phyloP scores from a whole-genome alignment of 2,888 invertebrate genomes.

The Mimumesa dahlbomi region DNA sequence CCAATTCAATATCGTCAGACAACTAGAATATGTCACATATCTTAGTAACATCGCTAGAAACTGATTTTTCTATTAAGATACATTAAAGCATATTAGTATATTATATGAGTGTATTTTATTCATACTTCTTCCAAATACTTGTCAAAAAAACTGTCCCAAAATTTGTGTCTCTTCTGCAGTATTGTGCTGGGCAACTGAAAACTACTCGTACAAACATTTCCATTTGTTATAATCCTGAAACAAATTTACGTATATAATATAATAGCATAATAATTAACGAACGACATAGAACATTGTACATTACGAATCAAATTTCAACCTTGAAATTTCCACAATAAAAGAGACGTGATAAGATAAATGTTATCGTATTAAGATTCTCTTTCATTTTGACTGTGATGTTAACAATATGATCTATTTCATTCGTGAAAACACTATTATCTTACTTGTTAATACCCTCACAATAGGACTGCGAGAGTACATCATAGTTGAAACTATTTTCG shows the following conservation, averaged over 20 bases:
- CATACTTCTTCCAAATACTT: conserved; percentile 48
- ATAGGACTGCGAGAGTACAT: conserved; percentile 52
- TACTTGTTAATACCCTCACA: conserved; percentile 55
- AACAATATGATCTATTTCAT: conserved; percentile 3
- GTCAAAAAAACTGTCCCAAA: background rate
- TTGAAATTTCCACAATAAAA: background rate
- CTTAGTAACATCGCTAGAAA: background rate
- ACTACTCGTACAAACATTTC: too few relatives aligned
- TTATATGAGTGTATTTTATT: background rate
- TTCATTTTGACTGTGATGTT: too few relatives aligned
- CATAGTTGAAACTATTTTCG: too few relatives aligned
- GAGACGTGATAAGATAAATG: too few relatives aligned
- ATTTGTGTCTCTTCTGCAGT: background rate
- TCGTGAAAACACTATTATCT: too few relatives aligned
- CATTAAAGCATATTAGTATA: background rate
- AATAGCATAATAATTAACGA: too few relatives aligned
- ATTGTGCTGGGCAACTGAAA: too few relatives aligned
- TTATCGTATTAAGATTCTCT: too few relatives aligned
- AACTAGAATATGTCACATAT: conserved; percentile 42
- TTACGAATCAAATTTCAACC: background rate
- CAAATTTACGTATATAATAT: too few relatives aligned
- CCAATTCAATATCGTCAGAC: conserved; percentile 48
- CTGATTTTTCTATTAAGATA: background rate
- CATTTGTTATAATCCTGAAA: too few relatives aligned
- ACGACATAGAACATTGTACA: too few relatives aligned